Base-by-base conservation (phyloP, 2,113 vertebrate species). In the Coryphaenoides rupestris region DNA sequence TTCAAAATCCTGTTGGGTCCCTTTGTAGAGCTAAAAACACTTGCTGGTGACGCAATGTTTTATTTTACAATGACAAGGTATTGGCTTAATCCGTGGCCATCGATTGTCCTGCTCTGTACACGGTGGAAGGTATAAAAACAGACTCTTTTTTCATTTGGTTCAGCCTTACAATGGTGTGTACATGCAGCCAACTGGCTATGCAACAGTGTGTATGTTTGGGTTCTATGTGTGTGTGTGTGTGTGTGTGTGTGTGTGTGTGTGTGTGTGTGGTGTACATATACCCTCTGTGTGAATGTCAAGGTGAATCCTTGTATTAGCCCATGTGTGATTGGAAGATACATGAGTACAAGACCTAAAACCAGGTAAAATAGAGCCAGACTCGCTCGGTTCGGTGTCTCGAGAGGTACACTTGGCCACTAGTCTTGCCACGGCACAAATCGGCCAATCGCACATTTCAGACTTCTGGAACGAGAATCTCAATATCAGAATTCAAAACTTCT, bases 371-470 rank as follows among this genome's bases (percentile, higher is more conserved):
- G 57, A n/a, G 26, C 5, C 57, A 28, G 21, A 4, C 47, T n/a
- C n/a, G n/a, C n/a, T n/a, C n/a, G n/a, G n/a, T n/a, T n/a, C n/a
- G 59, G 33, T 28, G 7, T 70, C 59, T 47, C 54, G 21, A 45
- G 21, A 58, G 55, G 46, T 47, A n/a, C 49, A 66, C 55, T 64
- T 45, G 47, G 54, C 64, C 58, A 66, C 64, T 19, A 46, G 54
- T 62, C n/a, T n/a, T 19, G 24, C 23, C 14, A 5, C 52, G 21
- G 50, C 19, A 50, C 47, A 40, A 40, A n/a, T n/a, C n/a, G 50
- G n/a, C 28, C 62, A 53, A 62, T 53, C 60, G 21, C 23, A 63
- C 23, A n/a, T n/a, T n/a, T n/a, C n/a, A 15, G n/a, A 19, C 50
- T 28, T 53, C 53, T 55, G 53, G 53, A 19, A 55, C 53, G 21